Conservation (phyloP, 2,888 invertebrate species). For the Lumbricus terrestris region DNA sequence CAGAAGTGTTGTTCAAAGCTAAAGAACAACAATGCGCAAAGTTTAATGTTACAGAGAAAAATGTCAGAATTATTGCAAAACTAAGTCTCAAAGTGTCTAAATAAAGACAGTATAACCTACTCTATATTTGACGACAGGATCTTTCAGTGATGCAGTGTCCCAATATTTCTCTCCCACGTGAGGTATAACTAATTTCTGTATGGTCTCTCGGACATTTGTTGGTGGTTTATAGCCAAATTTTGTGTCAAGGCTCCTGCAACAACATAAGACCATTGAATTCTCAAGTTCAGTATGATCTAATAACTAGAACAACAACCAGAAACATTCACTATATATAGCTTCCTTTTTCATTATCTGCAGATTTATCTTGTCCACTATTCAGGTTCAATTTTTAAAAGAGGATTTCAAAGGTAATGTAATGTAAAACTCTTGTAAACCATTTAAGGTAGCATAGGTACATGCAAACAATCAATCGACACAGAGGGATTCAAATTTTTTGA, state of each 20-base stretch:
- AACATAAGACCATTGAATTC: neutral
- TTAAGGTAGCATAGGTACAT: neutral
- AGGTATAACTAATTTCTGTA: slow-evolving; percentile 67
- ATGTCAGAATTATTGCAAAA: no score
- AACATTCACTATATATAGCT: neutral
- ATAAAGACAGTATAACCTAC: slow-evolving; percentile 39
- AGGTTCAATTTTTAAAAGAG: neutral
- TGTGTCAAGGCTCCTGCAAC: slow-evolving; percentile 36
- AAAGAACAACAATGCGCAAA: neutral
- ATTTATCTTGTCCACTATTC: neutral
- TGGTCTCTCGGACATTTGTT: slow-evolving; percentile 66
- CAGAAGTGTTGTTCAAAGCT: neutral
- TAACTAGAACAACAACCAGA: neutral
- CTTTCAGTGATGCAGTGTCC: slow-evolving; percentile 35
- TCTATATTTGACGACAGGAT: slow-evolving; percentile 63
- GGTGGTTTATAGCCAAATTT: slow-evolving; percentile 69
- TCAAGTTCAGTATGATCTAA: neutral
- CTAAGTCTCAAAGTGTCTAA: neutral
- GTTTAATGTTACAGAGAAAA: neutral
- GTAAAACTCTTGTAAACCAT: neutral
- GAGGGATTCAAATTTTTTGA: no score
- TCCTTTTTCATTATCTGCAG: neutral
- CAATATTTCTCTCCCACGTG: slow-evolving; percentile 42
- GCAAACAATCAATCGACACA: no score
- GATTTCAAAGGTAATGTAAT: neutral